Evolutionary conservation across 2,888 invertebrate genomes (phyloP), one percentile per base, ranked within the genome.

Genomic region (Lomographa bimaculata): DNA sequence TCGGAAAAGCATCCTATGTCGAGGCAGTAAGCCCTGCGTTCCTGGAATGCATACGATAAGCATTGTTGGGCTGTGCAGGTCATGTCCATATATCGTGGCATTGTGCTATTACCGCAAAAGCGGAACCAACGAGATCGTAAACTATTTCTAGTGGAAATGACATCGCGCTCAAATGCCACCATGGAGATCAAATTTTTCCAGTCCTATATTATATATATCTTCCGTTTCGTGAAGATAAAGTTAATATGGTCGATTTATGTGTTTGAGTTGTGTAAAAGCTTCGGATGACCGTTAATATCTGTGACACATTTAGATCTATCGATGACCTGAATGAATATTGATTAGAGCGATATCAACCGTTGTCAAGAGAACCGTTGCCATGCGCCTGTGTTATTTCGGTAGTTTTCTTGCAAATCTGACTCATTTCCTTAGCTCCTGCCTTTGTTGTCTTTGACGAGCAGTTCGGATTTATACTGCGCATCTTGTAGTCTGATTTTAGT

Each of bases 281-380:
- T n/a, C n/a, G n/a, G n/a, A n/a, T n/a, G n/a, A n/a, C n/a, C n/a
- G n/a, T n/a, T n/a, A n/a, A n/a, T n/a, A n/a, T n/a, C n/a, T n/a
- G n/a, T n/a, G n/a, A n/a, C n/a, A n/a, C n/a, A n/a, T 20, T 26
- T 7, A 9, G 18, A 17, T 23, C 17, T 23, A 26, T 37, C 36
- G 36, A 37, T 47, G 41, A 47, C 54, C 45, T 28, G 44, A 54
- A 46, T 32, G 42, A 38, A 50, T 41, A 64, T 64, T 58, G 57
- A 64, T 57, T 57, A 62, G 64, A 55, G 41, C 57, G 48, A 53
- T 60, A 50, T 50, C 54, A 60, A 59, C 60, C 58, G 71, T 71
- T 55, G 71, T 60, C 67, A 68, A 51, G 68, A 46, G 46, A 64
- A 63, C 62, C 51, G 67, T 69, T 66, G 71, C 63, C 61, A 69